These are phyloP conservation scores for Drosophila austrosaltans DNA, from an alignment of 2,888 invertebrate genomes.

Conservation along the genomic window DNA sequence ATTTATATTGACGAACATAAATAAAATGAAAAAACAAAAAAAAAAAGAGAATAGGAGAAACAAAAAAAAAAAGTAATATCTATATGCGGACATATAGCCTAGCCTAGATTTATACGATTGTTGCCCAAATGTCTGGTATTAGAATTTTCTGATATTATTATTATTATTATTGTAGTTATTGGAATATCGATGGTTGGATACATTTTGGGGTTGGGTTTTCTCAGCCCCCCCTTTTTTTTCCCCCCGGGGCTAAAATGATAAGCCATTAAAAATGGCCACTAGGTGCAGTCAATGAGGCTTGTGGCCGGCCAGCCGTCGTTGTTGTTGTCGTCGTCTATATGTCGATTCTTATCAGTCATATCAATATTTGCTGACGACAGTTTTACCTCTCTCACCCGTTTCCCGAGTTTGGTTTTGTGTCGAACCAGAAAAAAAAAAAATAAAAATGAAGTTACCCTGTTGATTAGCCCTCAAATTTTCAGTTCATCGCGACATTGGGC, in stretches of 20 bases:
- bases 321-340: slow-evolving; percentile 30
- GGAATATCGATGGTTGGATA: slow-evolving; percentile 24
- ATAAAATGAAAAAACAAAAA: slow-evolving; percentile 37
- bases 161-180: slow-evolving; percentile 21
- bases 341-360: slow-evolving; percentile 68
- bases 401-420: slow-evolving; percentile 47
- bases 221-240: neutral
- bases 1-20: slow-evolving; percentile 71
- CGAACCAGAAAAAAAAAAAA: slow-evolving; percentile 38
- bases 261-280: slow-evolving; percentile 77
- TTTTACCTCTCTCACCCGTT: slow-evolving; percentile 37
- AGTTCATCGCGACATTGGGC: slow-evolving; percentile 58
- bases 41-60: slow-evolving; percentile 8
- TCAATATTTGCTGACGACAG: slow-evolving; percentile 67
- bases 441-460: slow-evolving; percentile 59
- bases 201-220: slow-evolving; percentile 27
- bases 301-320: slow-evolving; percentile 10
- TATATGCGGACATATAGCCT: slow-evolving; percentile 18
- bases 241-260: slow-evolving; percentile 50
- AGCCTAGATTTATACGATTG: slow-evolving; percentile 53
- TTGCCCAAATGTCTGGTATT: slow-evolving; percentile 48
- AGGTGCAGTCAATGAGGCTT: slow-evolving; percentile 55
- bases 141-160: slow-evolving; percentile 22
- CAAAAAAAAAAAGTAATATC: slow-evolving; percentile 28
- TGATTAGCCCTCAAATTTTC: slow-evolving; percentile 47